Evolutionary conservation across 2,888 invertebrate genomes (phyloP).

Genomic region (Aphrophora alni): DNA sequence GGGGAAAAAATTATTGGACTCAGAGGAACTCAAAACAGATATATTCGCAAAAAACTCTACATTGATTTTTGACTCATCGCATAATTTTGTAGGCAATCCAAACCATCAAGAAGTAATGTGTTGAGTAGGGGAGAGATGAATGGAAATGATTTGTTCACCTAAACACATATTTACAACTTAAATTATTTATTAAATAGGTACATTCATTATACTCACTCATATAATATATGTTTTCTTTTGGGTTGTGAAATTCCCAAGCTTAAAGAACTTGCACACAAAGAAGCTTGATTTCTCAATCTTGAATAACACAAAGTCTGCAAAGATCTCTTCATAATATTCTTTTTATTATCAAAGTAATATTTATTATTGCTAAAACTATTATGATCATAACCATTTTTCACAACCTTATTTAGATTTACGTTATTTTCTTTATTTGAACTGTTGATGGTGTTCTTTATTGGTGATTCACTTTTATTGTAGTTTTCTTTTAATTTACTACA

Average conservation of each 20-base stretch:
- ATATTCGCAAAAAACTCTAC: too few species aligned
- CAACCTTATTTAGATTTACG: not conserved
- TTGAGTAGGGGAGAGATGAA: too few species aligned
- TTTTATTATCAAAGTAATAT: not conserved
- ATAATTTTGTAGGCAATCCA: too few species aligned
- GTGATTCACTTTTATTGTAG: not conserved
- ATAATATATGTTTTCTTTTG: slow-evolving; percentile 2
- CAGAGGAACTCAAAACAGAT: too few species aligned
- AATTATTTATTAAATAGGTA: not conserved
- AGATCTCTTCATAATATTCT: not conserved
- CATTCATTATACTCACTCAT: slow-evolving; percentile 2
- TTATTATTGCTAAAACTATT: not conserved
- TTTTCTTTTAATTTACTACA: not conserved
- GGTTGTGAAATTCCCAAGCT: not conserved
- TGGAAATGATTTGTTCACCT: too few species aligned
- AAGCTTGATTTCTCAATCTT: not conserved
- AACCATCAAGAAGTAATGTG: too few species aligned
- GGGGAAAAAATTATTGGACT: too few species aligned
- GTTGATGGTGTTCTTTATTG: not conserved
- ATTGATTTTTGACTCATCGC: too few species aligned
- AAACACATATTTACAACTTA: not conserved
- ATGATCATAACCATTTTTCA: not conserved
- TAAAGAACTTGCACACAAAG: slow-evolving; percentile 1
- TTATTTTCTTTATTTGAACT: not conserved
- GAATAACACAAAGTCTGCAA: not conserved